These are phyloP conservation scores for Ormia ochracea DNA, from an alignment of 2,888 invertebrate genomes.

Conservation along the genomic window DNA sequence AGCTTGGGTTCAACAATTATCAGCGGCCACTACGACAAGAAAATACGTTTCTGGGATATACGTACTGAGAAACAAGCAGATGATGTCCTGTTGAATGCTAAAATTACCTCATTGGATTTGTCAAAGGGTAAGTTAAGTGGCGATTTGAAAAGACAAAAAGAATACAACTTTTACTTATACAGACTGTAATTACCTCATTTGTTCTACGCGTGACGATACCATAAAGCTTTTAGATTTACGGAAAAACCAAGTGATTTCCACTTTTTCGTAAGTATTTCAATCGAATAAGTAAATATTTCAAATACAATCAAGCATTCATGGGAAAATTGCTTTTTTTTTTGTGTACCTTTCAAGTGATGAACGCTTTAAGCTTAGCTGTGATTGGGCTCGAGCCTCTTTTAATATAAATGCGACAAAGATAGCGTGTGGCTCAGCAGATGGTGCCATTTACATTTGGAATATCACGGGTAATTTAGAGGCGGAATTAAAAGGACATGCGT, in stretches of 20 bases:
- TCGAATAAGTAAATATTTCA: background rate
- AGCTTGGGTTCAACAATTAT: slow-evolving; percentile 91
- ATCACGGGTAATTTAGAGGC: slow-evolving; percentile 85
- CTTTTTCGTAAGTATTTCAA: slow-evolving; percentile 86
- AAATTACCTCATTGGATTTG: slow-evolving; percentile 95
- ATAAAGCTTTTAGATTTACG: slow-evolving; percentile 95
- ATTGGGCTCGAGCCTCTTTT: slow-evolving; percentile 94
- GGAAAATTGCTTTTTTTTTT: background rate
- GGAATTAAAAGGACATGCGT: slow-evolving; percentile 89
- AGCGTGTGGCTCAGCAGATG: slow-evolving; percentile 94
- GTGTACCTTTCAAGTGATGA: slow-evolving; percentile 90
- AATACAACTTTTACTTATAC: slow-evolving; percentile 63
- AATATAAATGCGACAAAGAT: slow-evolving; percentile 93
- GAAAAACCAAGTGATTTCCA: slow-evolving; percentile 92
- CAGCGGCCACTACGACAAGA: slow-evolving; percentile 98
- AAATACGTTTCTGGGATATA: slow-evolving; percentile 97
- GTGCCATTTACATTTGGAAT: slow-evolving; percentile 95
- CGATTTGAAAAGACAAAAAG: background rate
- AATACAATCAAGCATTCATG: no score
- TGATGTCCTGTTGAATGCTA: slow-evolving; percentile 92
- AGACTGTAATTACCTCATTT: slow-evolving; percentile 92
- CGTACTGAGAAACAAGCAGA: slow-evolving; percentile 90
- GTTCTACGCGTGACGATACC: slow-evolving; percentile 96
- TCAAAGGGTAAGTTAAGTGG: slow-evolving; percentile 84
- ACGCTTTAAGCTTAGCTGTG: slow-evolving; percentile 95